A percentile compares a stretch with the other conserved stretches of the same genome.
Conservation (phyloP, 2,113 vertebrate genomes). For the Aramus guarauna region DNA sequence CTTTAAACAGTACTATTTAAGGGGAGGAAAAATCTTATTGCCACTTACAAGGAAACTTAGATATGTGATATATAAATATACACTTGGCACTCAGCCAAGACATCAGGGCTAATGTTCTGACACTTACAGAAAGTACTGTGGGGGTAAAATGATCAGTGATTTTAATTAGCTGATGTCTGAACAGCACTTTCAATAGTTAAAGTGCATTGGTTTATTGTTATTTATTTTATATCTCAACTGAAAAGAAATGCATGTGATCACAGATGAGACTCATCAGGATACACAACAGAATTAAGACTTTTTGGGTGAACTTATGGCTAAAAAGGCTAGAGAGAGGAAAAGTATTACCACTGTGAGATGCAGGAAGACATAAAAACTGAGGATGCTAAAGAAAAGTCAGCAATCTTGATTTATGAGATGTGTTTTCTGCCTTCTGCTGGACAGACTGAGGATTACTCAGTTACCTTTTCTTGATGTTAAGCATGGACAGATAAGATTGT, state of each 20-base stretch:
- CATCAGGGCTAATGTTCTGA: not conserved
- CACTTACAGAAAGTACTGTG: not conserved
- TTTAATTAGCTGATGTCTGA: not conserved
- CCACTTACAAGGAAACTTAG: not conserved
- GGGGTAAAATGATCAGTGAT: not conserved
- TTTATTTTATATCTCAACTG: not conserved
- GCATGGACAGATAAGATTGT: not conserved
- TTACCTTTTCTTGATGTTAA: not conserved
- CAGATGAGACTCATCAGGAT: not conserved
- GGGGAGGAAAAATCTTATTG: not conserved
- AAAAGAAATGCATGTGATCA: not conserved
- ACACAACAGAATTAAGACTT: not conserved
- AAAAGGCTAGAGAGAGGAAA: not conserved
- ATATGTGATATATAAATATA: not conserved
- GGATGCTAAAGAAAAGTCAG: not conserved
- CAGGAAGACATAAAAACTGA: not conserved
- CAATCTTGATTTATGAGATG: not conserved
- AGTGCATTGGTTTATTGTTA: not conserved
- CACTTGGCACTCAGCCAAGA: not conserved
- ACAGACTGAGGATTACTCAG: not conserved
- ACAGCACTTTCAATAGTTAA: not conserved
- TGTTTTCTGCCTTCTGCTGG: not conserved
- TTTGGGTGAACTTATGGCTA: not conserved
- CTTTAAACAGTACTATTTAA: not conserved
- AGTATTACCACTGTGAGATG: no score